Evolutionary conservation across 2,888 invertebrate genomes (phyloP), one percentile per base, ranked within the genome.

Genomic region (Tipula vernalis): DNA sequence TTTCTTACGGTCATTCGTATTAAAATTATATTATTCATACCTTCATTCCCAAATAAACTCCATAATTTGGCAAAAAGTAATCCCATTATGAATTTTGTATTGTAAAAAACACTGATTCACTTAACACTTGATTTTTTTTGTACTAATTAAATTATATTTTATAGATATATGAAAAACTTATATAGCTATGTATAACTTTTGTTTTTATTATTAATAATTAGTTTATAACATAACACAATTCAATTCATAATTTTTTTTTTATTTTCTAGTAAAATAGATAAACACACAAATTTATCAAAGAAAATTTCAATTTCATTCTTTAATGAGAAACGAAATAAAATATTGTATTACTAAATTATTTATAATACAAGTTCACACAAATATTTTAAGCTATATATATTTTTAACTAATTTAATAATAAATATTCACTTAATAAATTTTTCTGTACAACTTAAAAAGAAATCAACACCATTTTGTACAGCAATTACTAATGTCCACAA

Each of bases 11-110:
- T 71, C 71, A 10, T 28, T 71, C 71, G 71, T 71, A 71, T 28
- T 28, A 71, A 71, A 71, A 71, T 71, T 8, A 13, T 85, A 85
- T 36, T 47, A 57, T 42, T 89, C 93, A 94, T 93, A 98, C 98
- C 98, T 94, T 98, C 98, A 91, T 97, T 98, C 88, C 98, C 97
- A 92, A 98, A 98, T 89, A 98, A 94, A 91, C 96, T 98, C 98
- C 98, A 98, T 89, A 98, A 93, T 92, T 98, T 98, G 39, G 98
- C 96, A 91, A 98, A 96, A 88, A 98, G 92, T 89, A 98, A 93
- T 88, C 98, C 98, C 98, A 98, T 98, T 71, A 28, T 71, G 71
- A 71, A 51, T 71, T 71, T 71, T 71, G 28, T 71, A 71, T 71
- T 71, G 71, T 71, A 71, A 71, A 71, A 71, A 10, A 71, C 28